phyloP scores from a whole-genome alignment of 2,797 vertebrate genomes.

The Halcyon smyrnensis region DNA sequence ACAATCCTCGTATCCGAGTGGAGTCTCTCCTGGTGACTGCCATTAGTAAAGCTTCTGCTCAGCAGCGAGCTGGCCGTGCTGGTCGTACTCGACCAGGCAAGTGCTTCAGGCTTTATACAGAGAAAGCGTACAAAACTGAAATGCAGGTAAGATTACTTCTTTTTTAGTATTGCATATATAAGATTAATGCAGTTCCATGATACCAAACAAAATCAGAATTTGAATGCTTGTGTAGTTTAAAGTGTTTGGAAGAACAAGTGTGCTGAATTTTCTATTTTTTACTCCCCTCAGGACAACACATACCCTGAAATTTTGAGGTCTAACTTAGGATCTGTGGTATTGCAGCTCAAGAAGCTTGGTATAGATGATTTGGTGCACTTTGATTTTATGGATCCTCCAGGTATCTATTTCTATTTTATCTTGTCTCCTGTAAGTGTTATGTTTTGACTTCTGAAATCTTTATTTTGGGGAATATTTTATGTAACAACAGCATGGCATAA shows the following conservation, averaged over 20 bases:
- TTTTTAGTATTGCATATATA: neutral
- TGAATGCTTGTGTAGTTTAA: neutral
- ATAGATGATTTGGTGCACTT: slow-evolving; percentile 99
- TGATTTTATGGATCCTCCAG: slow-evolving; percentile 99
- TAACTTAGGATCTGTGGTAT: slow-evolving; percentile 96
- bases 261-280: neutral
- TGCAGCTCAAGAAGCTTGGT: slow-evolving; percentile 98
- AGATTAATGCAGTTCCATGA: neutral
- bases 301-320: slow-evolving; percentile 98
- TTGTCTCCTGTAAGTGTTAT: neutral
- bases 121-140: slow-evolving; percentile 99
- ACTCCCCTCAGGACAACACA: slow-evolving; percentile 90
- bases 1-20: slow-evolving; percentile 95
- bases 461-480: neutral
- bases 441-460: neutral
- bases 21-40: slow-evolving; percentile 97
- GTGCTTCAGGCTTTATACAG: slow-evolving; percentile 95
- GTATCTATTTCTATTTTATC: slow-evolving; percentile 73
- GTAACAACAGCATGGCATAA: neutral
- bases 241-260: neutral
- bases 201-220: neutral
- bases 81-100: slow-evolving; percentile 95
- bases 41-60: slow-evolving; percentile 97
- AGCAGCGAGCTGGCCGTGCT: slow-evolving; percentile 95
- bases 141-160: slow-evolving; percentile 87